Conservation (phyloP, 2,797 vertebrate species). For the Dicrostonyx torquatus region DNA sequence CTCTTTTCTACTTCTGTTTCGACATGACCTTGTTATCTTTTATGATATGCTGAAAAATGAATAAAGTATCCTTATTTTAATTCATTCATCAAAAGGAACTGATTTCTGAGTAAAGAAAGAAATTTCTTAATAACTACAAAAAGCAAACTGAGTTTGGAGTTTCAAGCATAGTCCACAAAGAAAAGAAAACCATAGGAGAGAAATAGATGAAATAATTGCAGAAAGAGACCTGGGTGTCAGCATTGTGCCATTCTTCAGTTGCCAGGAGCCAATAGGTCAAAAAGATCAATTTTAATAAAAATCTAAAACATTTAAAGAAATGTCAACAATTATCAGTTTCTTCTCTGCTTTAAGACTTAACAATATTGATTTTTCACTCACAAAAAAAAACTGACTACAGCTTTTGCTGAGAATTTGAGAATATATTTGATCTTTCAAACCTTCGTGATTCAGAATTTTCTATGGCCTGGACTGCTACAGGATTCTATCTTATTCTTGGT, state of each 20-base stretch:
- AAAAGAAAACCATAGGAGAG: background rate
- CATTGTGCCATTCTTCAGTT: constrained; percentile 48
- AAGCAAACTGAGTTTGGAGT: constrained; percentile 33
- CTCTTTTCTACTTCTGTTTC: background rate
- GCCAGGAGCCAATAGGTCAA: background rate
- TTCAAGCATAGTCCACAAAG: constrained; percentile 31
- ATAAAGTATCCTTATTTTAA: constrained; percentile 1
- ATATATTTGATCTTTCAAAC: background rate
- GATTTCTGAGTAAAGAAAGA: constrained; percentile 47
- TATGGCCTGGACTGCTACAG: background rate
- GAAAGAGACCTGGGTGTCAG: constrained; percentile 68
- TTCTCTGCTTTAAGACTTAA: background rate
- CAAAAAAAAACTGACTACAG: background rate
- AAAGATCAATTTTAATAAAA: constrained; percentile 28
- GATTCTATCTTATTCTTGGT: background rate
- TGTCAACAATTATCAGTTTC: background rate
- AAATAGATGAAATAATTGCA: constrained; percentile 46
- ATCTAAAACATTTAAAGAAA: background rate
- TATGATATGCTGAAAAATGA: background rate
- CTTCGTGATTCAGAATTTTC: background rate
- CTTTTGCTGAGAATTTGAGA: background rate
- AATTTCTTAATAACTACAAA: background rate
- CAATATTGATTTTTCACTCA: background rate
- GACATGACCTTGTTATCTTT: rapidly evolving
- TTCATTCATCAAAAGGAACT: background rate